These are phyloP conservation scores for Microcebus jonahi DNA, from an alignment of 2,113 vertebrate species.

Conservation along the genomic window DNA sequence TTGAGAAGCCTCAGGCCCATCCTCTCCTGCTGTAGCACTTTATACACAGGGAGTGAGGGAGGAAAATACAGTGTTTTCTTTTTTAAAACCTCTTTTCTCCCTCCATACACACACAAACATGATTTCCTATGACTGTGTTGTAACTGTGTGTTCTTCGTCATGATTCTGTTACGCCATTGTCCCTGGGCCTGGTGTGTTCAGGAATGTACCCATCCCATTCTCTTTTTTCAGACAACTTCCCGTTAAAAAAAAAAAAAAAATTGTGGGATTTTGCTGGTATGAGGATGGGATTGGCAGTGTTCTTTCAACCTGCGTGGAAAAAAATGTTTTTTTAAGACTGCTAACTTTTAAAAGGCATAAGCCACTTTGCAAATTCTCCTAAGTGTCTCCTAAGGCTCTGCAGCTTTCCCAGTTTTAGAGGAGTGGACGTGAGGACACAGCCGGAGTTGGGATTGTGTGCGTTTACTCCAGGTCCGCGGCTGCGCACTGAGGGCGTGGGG, in stretches of 20 bases:
- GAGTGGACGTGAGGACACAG: background rate
- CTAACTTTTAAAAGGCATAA: conserved; percentile 56
- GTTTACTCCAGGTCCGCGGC: background rate
- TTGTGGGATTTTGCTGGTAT: conserved; percentile 20
- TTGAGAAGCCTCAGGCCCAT: conserved; percentile 32
- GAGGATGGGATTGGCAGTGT: conserved; percentile 40
- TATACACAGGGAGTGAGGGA: conserved; percentile 40
- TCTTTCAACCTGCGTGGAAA: conserved; percentile 53
- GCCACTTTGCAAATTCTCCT: conserved; percentile 2
- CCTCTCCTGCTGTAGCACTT: background rate
- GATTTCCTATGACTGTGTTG: conserved; percentile 27
- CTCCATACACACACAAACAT: background rate
- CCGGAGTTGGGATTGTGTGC: background rate
- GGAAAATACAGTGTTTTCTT: conserved; percentile 44
- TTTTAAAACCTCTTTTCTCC: background rate
- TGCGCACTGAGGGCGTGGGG: background rate
- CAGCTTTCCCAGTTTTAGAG: conserved; percentile 1
- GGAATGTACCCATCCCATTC: conserved; percentile 12
- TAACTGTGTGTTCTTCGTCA: conserved; percentile 42
- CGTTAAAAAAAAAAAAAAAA: background rate
- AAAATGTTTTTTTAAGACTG: conserved; percentile 16
- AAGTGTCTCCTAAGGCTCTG: background rate
- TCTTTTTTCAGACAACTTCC: conserved; percentile 39
- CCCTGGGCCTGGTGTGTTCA: conserved; percentile 32
- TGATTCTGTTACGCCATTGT: conserved; percentile 39